Conservation (phyloP, 2,888 invertebrate genomes). For the Agelastica alni region DNA sequence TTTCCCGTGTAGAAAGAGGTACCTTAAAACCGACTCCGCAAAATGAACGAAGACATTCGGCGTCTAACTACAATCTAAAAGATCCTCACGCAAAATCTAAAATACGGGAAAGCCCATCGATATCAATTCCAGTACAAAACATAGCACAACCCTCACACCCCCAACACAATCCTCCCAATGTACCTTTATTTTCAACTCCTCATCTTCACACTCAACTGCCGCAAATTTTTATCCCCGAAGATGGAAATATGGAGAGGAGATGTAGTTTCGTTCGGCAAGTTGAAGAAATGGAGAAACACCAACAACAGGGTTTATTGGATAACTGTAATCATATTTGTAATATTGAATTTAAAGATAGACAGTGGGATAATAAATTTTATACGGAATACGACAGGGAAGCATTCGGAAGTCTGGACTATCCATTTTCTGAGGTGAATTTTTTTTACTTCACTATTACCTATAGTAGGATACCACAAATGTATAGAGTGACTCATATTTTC, state of each 20-base stretch:
- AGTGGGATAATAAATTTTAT: slow-evolving; percentile 51
- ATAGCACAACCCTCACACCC: slow-evolving; percentile 41
- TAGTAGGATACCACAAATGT: no score
- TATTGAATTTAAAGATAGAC: slow-evolving; percentile 54
- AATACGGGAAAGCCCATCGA: slow-evolving; percentile 55
- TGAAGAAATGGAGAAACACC: slow-evolving; percentile 54
- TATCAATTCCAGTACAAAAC: slow-evolving; percentile 58
- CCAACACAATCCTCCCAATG: slow-evolving; percentile 49
- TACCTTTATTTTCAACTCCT: slow-evolving; percentile 52
- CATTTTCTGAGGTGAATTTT: slow-evolving; percentile 54
- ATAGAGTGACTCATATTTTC: no score
- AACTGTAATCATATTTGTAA: slow-evolving; percentile 56
- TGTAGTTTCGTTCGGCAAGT: slow-evolving; percentile 61
- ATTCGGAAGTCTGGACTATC: slow-evolving; percentile 57
- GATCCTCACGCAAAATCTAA: slow-evolving; percentile 48
- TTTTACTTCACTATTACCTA: neutral
- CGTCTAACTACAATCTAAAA: slow-evolving; percentile 50
- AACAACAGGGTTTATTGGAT: slow-evolving; percentile 52
- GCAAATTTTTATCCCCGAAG: slow-evolving; percentile 61
- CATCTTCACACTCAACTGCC: slow-evolving; percentile 57
- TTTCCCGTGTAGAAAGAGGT: slow-evolving; percentile 59
- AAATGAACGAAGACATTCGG: slow-evolving; percentile 53
- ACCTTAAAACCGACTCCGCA: slow-evolving; percentile 50
- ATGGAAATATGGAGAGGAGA: slow-evolving; percentile 53
- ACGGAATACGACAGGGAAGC: slow-evolving; percentile 51